Percentiles rank a stretch among this genome's conserved stretches.
phyloP scores from a whole-genome alignment of 2,797 vertebrate species.

The Pangasius mekongensis region DNA sequence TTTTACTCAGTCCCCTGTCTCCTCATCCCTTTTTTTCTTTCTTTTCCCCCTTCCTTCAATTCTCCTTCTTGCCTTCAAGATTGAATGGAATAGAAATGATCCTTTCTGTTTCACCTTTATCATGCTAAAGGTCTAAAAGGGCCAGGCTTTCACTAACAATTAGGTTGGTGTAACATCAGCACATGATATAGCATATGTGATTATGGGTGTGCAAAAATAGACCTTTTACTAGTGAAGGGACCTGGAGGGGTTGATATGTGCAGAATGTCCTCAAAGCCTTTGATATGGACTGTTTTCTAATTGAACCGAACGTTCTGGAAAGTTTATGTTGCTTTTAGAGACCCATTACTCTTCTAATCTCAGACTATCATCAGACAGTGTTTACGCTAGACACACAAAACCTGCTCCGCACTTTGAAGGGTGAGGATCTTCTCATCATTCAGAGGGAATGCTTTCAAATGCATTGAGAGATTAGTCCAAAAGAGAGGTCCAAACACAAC shows the following conservation, averaged over 20 bases:
- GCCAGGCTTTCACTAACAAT: constrained; percentile 29
- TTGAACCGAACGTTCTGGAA: constrained; percentile 52
- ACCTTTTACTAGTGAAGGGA: constrained; percentile 23
- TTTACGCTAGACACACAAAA: constrained; percentile 71
- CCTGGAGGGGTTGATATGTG: constrained; percentile 49
- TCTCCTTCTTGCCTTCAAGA: constrained; percentile 5
- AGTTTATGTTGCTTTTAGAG: constrained; percentile 72
- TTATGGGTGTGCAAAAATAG: constrained; percentile 34
- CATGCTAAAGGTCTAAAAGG: constrained; percentile 22
- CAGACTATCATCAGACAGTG: constrained; percentile 65
- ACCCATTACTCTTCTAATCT: constrained; percentile 65
- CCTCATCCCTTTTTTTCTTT: not conserved
- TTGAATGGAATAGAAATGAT: constrained; percentile 16
- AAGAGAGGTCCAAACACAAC: constrained; percentile 29
- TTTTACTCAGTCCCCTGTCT: constrained; percentile 34
- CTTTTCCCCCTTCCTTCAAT: not conserved
- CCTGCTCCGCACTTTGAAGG: constrained; percentile 58
- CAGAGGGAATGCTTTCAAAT: constrained; percentile 55
- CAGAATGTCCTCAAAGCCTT: constrained; percentile 53
- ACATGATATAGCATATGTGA: constrained; percentile 22
- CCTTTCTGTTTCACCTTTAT: constrained; percentile 26
- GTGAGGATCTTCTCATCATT: constrained; percentile 62
- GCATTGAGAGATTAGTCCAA: constrained; percentile 49
- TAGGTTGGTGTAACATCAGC: constrained; percentile 10
- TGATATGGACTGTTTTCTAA: constrained; percentile 52